Percentiles rank a stretch among this genome's conserved stretches.
Evolutionary conservation across 2,797 vertebrate genomes (phyloP).

Genomic region (Novumbra hubbsi): DNA sequence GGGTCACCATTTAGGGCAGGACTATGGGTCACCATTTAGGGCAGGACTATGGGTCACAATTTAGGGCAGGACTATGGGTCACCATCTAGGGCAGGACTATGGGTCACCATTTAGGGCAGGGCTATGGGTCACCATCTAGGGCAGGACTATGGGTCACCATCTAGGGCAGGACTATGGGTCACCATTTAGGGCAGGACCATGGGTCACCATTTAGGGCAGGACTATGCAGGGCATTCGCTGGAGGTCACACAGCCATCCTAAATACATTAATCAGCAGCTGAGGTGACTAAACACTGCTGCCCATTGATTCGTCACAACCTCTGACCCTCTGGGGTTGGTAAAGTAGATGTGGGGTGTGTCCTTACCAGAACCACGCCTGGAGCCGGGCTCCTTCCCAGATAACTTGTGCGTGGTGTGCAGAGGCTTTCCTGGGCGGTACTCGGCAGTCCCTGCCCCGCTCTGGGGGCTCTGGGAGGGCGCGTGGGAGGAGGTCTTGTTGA

Average conservation of each 20-base stretch:
- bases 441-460: conserved; percentile 63
- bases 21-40: too few species aligned
- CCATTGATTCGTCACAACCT: background rate
- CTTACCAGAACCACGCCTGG: conserved; percentile 87
- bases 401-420: conserved; percentile 80
- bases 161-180: too few species aligned
- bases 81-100: too few species aligned
- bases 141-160: too few species aligned
- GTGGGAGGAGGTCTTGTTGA: conserved; percentile 70
- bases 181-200: background rate
- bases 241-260: background rate
- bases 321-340: background rate
- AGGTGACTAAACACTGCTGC: background rate
- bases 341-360: too few species aligned
- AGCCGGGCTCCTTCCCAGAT: conserved; percentile 82
- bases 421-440: conserved; percentile 85
- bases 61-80: too few species aligned
- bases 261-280: background rate
- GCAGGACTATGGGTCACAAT: too few species aligned
- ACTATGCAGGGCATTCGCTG: too few species aligned
- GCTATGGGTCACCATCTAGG: too few species aligned
- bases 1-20: too few species aligned
- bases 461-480: conserved; percentile 51
- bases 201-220: background rate
- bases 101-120: too few species aligned